These are phyloP conservation scores for Excalfactoria chinensis DNA, from an alignment of 2,113 vertebrate species.

Conservation along the genomic window DNA sequence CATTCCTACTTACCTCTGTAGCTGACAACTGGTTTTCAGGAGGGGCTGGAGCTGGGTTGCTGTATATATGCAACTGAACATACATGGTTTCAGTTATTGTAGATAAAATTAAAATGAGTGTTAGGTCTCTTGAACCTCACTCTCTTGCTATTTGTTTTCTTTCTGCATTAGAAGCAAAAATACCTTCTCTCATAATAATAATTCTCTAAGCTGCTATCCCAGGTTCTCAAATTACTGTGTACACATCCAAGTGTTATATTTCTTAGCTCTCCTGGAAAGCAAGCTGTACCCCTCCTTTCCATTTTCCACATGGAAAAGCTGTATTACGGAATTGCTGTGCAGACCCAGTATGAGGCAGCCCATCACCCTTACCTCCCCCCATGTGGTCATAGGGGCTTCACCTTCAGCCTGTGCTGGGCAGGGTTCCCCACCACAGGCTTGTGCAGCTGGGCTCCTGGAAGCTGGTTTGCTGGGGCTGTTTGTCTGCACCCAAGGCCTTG, in stretches of 20 bases:
- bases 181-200: constrained; percentile 29
- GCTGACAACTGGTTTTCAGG: constrained; percentile 28
- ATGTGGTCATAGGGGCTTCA: background rate
- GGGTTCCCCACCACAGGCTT: background rate
- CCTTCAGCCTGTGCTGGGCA: background rate
- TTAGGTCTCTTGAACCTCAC: background rate
- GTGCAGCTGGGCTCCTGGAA: constrained; percentile 31
- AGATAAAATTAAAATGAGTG: constrained; percentile 39
- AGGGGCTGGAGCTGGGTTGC: constrained; percentile 7
- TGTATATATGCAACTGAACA: constrained; percentile 49
- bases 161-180: constrained; percentile 42
- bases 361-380: background rate
- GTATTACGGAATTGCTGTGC: rapidly evolving
- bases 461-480: constrained; percentile 43
- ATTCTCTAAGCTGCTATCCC: background rate
- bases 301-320: constrained; percentile 42
- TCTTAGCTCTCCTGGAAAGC: background rate
- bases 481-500: background rate
- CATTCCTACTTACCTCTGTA: constrained; percentile 35
- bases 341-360: background rate
- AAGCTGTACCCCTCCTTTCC: background rate
- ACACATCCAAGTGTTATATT: constrained; percentile 15
- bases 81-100: constrained; percentile 47
- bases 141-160: constrained; percentile 39
- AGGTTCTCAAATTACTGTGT: constrained; percentile 44